These are phyloP conservation scores for Brachypteracias leptosomus DNA, from an alignment of 2,113 vertebrate species.

Conservation along the genomic window DNA sequence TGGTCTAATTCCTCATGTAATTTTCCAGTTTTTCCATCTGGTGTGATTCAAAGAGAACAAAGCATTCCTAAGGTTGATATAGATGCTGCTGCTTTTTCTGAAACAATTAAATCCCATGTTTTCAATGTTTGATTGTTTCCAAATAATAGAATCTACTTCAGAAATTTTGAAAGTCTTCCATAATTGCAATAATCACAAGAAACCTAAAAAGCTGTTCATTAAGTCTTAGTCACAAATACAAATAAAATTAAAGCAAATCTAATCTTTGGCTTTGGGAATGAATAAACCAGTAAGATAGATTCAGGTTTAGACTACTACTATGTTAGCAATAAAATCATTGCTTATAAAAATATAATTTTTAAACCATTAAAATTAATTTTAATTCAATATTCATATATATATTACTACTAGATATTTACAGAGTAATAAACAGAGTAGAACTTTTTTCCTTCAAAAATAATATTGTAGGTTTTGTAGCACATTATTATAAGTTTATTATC, in stretches of 20 bases:
- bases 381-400: background rate
- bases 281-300: background rate
- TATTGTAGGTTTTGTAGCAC: background rate
- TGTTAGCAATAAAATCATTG: background rate
- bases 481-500: background rate
- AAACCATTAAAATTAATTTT: background rate
- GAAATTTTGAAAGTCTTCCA: background rate
- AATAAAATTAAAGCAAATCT: slow-evolving; percentile 3
- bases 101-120: background rate
- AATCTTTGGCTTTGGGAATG: background rate
- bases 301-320: background rate
- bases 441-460: background rate
- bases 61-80: background rate
- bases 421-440: background rate
- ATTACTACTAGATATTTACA: background rate
- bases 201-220: background rate
- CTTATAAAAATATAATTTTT: background rate
- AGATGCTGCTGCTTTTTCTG: background rate
- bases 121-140: background rate
- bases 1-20: background rate
- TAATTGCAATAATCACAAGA: background rate
- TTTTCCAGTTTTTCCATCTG: background rate
- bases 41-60: background rate
- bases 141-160: background rate
- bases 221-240: background rate